Evolutionary conservation across 2,797 vertebrate species (phyloP), one percentile per base, ranked within the genome.

Genomic region (Sebastes baramenuke): DNA sequence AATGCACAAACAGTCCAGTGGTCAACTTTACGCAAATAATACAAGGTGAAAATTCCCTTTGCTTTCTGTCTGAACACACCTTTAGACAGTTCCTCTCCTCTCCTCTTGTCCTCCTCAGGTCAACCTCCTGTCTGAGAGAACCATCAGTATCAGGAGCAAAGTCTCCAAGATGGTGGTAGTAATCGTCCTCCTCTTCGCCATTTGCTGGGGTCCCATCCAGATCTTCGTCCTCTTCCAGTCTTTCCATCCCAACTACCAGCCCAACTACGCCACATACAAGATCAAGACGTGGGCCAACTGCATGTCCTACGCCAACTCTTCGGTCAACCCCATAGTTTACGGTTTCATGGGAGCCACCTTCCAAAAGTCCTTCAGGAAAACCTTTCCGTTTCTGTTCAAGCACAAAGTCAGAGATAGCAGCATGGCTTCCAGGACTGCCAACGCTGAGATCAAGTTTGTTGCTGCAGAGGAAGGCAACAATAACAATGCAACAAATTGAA

Each of bases 201-300:
- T 97, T 86, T 97, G 96, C 92, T 97, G 96, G 96, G 96, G 96
- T 71, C 96, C 96, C 70, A 97, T 97, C 84, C 96, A 97, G 87
- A 94, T 96, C 74, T 96, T 97, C 1, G 89, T 93, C 83, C 94
- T 97, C 25, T 96, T 96, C 73, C 96, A 97, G 84, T 96, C 96
- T 5, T 96, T 97, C 86, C 94, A 96, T 82, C 95, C 95, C 3
- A 90, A 95, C 87, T 97, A 96, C 87, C 93, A 84, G 61, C 88
- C 92, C 68, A 96, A 95, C 87, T 97, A 97, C 34, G 79, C 94
- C 77, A 96, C 96, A 5, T 97, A 97, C 87, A 97, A 97, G 91
- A 96, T 97, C 92, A 97, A 97, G 89, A 97, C 96, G 0, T 97
- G 97, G 97, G 97, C 96, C 80, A 97, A 97, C 92, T 97, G 97